Evolutionary conservation across 1,140 invertebrate genomes (phyloP).

Genomic region (Meloidogyne floridensis): DNA sequence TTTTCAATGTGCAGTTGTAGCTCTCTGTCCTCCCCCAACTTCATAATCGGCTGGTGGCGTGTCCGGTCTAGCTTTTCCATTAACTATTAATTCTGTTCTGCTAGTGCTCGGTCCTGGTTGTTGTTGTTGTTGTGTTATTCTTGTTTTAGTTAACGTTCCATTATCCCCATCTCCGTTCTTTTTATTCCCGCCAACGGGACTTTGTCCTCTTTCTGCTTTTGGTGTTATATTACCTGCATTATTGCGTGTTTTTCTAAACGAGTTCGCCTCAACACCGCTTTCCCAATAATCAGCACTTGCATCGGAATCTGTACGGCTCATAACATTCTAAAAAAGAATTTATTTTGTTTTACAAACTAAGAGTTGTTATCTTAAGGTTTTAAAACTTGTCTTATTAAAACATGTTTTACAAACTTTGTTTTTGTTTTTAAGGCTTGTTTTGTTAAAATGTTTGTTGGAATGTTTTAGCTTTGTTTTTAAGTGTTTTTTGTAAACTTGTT

Average conservation of each 20-base stretch:
- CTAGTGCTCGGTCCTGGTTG: conserved; percentile 11
- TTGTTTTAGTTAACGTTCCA: conserved; percentile 4
- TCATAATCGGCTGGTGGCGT: conserved; percentile 63
- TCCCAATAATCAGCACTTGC: not conserved
- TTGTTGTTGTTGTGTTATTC: not conserved
- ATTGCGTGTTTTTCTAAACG: not conserved
- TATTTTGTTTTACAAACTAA: not conserved
- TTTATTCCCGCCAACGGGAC: not conserved
- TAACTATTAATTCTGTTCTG: conserved; percentile 25
- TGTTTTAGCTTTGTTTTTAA: not conserved
- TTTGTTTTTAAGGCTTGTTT: too few species aligned
- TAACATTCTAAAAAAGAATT: not conserved
- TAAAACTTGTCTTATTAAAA: not conserved
- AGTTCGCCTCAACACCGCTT: not conserved
- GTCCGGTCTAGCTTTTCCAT: conserved; percentile 43
- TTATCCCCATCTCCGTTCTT: conserved; percentile 38
- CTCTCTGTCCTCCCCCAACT: conserved; percentile 21
- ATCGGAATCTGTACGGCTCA: not conserved
- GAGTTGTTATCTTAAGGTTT: not conserved
- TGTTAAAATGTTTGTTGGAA: too few species aligned
- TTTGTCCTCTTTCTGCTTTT: not conserved
- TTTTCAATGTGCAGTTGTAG: not conserved
- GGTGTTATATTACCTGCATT: not conserved
- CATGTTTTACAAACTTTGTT: not conserved
- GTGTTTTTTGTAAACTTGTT: not conserved